phyloP scores from a whole-genome alignment of 2,888 invertebrate genomes.

The Eucera pruinosa region DNA sequence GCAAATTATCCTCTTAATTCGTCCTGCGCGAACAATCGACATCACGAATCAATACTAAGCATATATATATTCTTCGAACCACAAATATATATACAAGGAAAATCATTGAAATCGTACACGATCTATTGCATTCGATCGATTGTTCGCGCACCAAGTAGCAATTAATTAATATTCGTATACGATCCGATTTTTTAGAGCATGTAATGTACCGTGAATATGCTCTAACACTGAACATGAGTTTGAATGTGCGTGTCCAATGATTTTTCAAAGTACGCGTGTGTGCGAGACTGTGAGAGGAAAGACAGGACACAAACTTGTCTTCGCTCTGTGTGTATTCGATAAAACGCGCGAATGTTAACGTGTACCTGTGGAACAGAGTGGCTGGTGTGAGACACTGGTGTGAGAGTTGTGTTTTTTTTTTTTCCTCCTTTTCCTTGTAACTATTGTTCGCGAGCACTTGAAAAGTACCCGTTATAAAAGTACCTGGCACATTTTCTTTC shows the following conservation, averaged over 20 bases:
- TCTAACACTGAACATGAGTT: slow-evolving; percentile 80
- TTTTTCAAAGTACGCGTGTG: slow-evolving; percentile 16
- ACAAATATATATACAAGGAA: background rate
- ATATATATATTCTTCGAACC: background rate
- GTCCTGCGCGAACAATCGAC: slow-evolving; percentile 62
- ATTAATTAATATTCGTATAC: slow-evolving; percentile 81
- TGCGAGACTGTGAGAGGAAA: slow-evolving; percentile 15
- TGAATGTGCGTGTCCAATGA: slow-evolving; percentile 58
- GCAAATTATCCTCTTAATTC: slow-evolving; percentile 80
- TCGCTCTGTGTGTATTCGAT: slow-evolving; percentile 15
- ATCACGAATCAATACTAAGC: background rate
- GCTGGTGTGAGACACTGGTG: slow-evolving; percentile 55
- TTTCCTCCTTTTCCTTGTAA: slow-evolving; percentile 59
- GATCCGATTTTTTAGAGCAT: slow-evolving; percentile 82
- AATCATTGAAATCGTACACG: background rate
- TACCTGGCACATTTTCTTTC: slow-evolving; percentile 86
- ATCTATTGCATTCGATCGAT: slow-evolving; percentile 54
- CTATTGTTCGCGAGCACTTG: slow-evolving; percentile 32
- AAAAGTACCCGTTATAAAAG: slow-evolving; percentile 70
- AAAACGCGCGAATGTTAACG: slow-evolving; percentile 29
- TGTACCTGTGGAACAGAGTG: slow-evolving; percentile 7
- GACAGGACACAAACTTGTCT: slow-evolving; percentile 16
- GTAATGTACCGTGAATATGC: slow-evolving; percentile 81
- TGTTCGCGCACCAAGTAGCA: slow-evolving; percentile 78
- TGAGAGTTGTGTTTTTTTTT: slow-evolving; percentile 48